These are phyloP conservation scores for Himantopus leucocephalus DNA, from an alignment of 2,113 vertebrate species.

Conservation along the genomic window DNA sequence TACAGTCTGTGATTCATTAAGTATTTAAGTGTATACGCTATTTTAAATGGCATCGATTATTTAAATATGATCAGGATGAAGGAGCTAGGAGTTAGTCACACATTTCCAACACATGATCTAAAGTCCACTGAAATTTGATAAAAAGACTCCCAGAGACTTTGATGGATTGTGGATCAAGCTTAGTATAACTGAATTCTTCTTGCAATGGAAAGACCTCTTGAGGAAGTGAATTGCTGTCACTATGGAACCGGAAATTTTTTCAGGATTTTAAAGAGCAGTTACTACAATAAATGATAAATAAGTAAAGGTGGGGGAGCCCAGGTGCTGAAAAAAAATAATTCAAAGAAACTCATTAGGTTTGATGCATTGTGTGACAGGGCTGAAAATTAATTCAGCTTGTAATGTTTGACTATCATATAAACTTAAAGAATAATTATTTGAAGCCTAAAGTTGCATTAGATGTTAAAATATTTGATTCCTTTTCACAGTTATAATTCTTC, in stretches of 20 bases:
- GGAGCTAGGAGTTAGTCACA: background rate
- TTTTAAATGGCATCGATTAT: background rate
- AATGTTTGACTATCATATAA: background rate
- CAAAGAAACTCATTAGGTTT: background rate
- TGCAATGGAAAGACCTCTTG: background rate
- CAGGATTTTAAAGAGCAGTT: background rate
- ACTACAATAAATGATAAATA: background rate
- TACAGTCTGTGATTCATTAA: background rate
- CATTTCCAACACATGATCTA: background rate
- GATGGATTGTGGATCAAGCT: background rate
- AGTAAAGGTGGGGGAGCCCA: background rate
- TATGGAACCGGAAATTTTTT: background rate
- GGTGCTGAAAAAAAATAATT: background rate
- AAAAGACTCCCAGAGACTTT: background rate
- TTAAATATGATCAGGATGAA: background rate
- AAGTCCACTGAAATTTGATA: background rate
- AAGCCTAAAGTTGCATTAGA: background rate
- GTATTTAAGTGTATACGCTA: background rate
- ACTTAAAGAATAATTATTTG: background rate
- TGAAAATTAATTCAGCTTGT: background rate
- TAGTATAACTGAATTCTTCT: background rate
- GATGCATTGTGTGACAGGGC: background rate
- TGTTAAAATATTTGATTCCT: slow-evolving; percentile 6
- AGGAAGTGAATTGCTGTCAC: background rate
- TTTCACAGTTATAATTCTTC: slow-evolving; percentile 32